A percentile compares a stretch with the other conserved stretches of the same genome.
These are phyloP conservation scores for Cyclura pinguis DNA, from an alignment of 2,797 vertebrate species.

Conservation along the genomic window DNA sequence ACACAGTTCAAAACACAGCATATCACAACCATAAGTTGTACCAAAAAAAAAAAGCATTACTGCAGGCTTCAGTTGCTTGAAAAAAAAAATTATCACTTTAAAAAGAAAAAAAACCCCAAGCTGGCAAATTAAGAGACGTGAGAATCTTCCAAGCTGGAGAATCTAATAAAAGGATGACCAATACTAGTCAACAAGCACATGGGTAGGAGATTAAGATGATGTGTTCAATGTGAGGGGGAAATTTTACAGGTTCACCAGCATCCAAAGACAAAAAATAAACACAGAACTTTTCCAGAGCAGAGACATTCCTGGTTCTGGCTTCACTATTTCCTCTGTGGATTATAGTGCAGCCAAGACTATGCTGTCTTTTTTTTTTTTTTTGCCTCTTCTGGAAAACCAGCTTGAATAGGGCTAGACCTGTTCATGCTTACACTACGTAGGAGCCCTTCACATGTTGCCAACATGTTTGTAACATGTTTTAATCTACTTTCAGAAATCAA, in stretches of 20 bases:
- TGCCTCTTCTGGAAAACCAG: neutral
- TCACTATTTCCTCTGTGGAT: neutral
- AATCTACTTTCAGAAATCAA: neutral
- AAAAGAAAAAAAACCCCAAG: neutral
- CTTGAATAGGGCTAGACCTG: no score
- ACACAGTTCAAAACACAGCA: slow-evolving; percentile 33
- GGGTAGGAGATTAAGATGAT: slow-evolving; percentile 9
- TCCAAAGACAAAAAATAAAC: neutral
- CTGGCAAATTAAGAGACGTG: neutral
- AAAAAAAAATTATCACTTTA: neutral
- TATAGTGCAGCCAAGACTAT: neutral
- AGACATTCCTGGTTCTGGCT: neutral
- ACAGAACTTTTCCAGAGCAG: neutral
- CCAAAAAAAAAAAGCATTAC: neutral
- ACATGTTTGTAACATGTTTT: slow-evolving; percentile 13
- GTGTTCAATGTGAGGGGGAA: neutral
- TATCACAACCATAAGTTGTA: neutral
- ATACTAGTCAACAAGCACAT: neutral
- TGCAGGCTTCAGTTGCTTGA: neutral
- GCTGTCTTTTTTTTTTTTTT: neutral
- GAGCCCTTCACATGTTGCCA: slow-evolving; percentile 1
- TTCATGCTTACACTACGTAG: neutral
- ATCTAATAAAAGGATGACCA: neutral
- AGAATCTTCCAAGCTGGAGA: neutral
- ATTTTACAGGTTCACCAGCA: neutral